Conservation (phyloP, 2,797 vertebrate species). For the Galagoides demidoff region DNA sequence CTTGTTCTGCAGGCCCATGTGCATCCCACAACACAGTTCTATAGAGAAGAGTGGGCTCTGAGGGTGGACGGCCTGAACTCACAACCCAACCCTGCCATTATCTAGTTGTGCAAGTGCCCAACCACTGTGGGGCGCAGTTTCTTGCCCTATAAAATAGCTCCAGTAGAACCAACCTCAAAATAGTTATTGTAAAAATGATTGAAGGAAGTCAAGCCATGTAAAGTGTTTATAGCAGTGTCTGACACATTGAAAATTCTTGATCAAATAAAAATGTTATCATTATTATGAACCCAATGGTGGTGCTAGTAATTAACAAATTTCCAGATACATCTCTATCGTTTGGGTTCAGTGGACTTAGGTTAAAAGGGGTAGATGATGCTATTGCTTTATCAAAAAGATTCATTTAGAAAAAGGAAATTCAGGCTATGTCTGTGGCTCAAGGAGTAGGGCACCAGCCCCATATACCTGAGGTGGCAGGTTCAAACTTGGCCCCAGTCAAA, state of each 20-base stretch:
- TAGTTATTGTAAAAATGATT: neutral
- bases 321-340: neutral
- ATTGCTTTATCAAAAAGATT: neutral
- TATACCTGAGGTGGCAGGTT: no score
- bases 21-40: neutral
- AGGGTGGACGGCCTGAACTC: neutral
- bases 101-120: neutral
- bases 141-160: neutral
- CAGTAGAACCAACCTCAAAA: neutral
- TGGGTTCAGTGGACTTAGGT: neutral
- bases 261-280: neutral
- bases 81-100: neutral
- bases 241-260: neutral
- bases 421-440: no score
- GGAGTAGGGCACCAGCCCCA: no score
- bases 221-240: neutral
- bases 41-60: neutral
- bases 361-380: neutral
- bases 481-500: no score
- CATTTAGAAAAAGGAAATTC: neutral
- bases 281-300: neutral
- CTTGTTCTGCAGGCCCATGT: neutral
- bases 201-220: neutral
- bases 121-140: neutral
- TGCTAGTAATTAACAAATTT: neutral